Percentiles rank a stretch among this genome's conserved stretches.
phyloP scores from a whole-genome alignment of 2,797 vertebrate species.

The Syncerus caffer region DNA sequence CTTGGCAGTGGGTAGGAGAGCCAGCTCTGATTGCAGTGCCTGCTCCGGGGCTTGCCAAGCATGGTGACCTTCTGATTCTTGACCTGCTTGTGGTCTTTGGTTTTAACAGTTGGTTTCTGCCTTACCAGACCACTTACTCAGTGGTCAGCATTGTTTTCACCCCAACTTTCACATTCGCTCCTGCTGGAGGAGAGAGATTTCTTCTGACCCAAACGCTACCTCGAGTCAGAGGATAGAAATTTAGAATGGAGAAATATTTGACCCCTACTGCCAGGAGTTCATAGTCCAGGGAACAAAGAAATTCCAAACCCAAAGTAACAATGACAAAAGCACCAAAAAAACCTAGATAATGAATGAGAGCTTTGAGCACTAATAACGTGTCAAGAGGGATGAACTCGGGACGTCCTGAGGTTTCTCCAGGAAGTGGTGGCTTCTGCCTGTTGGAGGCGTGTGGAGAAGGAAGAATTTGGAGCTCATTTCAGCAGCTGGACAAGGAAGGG shows the following conservation, averaged over 20 bases:
- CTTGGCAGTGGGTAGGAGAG: not conserved
- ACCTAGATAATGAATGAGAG: not conserved
- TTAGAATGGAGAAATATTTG: not conserved
- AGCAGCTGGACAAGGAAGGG: not conserved
- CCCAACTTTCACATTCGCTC: not conserved
- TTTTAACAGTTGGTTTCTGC: slow-evolving; percentile 33
- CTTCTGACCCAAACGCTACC: not conserved
- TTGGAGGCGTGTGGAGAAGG: not conserved
- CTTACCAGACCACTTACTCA: not conserved
- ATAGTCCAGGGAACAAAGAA: not conserved
- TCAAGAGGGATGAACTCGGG: not conserved
- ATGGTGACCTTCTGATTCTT: not conserved
- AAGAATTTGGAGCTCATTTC: not conserved
- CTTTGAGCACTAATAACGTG: not conserved
- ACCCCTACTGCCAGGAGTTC: not conserved
- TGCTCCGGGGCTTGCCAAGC: not conserved
- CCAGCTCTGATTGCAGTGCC: not conserved
- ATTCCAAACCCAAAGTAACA: not conserved
- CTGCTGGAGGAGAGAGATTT: not conserved
- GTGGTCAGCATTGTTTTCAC: not conserved
- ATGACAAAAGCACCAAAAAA: not conserved
- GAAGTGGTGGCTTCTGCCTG: not conserved
- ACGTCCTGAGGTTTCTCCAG: not conserved
- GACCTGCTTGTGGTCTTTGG: not conserved
- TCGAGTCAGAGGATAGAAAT: not conserved